These are phyloP conservation scores for Drosophila tristis DNA, from an alignment of 1,140 invertebrate species.

Conservation along the genomic window DNA sequence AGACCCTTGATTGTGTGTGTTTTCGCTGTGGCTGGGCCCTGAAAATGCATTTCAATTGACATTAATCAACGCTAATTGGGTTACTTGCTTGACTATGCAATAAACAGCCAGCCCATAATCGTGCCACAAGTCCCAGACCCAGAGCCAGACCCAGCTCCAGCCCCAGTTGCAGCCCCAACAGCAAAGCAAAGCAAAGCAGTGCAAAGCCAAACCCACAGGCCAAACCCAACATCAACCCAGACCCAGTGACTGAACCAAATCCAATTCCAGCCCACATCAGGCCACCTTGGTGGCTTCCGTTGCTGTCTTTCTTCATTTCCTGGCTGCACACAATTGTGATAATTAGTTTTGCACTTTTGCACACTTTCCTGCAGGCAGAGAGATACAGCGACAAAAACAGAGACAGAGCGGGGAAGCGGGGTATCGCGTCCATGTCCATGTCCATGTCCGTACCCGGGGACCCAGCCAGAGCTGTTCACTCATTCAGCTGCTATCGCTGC, in stretches of 20 bases:
- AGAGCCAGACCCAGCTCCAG: neutral
- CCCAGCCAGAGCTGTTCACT: conserved; percentile 37
- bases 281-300: conserved; percentile 78
- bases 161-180: conserved; percentile 9
- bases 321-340: conserved; percentile 79
- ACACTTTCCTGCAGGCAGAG: conserved; percentile 38
- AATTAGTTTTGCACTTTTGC: conserved; percentile 81
- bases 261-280: conserved; percentile 32
- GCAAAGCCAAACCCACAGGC: too few species aligned
- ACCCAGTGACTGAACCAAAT: conserved; percentile 17
- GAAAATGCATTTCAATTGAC: conserved; percentile 78
- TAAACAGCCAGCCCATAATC: conserved; percentile 72
- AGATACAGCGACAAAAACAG: too few species aligned
- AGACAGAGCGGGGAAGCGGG: neutral
- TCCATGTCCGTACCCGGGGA: conserved; percentile 8
- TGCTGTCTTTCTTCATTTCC: conserved; percentile 82
- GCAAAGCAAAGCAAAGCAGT: neutral
- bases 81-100: conserved; percentile 75
- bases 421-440: conserved; percentile 4
- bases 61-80: conserved; percentile 80
- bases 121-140: conserved; percentile 17
- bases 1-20: neutral
- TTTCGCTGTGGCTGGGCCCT: conserved; percentile 12
- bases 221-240: conserved; percentile 7
- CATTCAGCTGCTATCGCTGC: conserved; percentile 27